Evolutionary conservation across 2,113 vertebrate genomes (phyloP), one percentile per base, ranked within the genome.

Genomic region (Marmota flaviventris): DNA sequence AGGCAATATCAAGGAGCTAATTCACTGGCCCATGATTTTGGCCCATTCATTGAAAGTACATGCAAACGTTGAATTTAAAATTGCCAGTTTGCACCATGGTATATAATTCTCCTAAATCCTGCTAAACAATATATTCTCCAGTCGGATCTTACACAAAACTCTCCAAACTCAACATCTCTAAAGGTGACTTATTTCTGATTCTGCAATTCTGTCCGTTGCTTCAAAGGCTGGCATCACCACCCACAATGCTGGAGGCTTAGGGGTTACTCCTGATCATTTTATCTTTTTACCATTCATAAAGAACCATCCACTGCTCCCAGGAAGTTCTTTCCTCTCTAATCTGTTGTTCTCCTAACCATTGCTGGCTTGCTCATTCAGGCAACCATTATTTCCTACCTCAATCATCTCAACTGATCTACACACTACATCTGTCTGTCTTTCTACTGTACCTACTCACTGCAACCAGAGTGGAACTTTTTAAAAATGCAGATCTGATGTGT

Each of bases 1-100:
- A 77, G 32, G 53, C 32, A 79, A 79, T 89, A 42, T 69, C 69
- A 73, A 72, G 65, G 16, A 20, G 29, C 73, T 83, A 88, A 81
- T 96, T 70, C 94, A 91, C 29, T 61, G 53, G 6, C 34, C 32
- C 37, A 25, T 42, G 32, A 45, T 81, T 93, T 91, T 27, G 69
- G 37, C 81, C 34, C 16, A 7, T 72, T 88, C 51, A 88, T 82
- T 77, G 32, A 78, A 96, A 72, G 78, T 56, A 65, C 45, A 70
- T 25, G 73, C 69, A 29, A 89, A 73, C 88, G 37, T 89, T 58
- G 37, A 95, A 45, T 61, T 78, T 84, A 73, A 88, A 77, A 77
- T 16, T 70, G 13, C 72, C 51, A 48, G 0, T 58, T 73, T 82
- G 37, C 92, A 39, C 45, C n/a, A 8, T 37, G 22, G n/a, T 76